Base-by-base conservation (phyloP, 1,140 invertebrate species). In the Ceratina calcarata region DNA sequence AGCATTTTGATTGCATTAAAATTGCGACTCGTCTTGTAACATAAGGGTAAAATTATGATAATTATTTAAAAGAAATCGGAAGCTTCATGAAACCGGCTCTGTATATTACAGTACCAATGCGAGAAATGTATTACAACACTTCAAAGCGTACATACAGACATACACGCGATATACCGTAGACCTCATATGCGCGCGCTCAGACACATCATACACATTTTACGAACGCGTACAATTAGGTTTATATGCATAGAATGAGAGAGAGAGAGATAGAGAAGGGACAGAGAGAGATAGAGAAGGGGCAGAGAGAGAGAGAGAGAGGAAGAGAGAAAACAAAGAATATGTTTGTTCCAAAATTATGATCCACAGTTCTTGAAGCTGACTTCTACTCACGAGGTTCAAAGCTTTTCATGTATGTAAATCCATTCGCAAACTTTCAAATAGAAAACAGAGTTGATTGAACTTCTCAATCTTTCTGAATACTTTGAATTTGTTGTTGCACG, bases 401-500 rank as follows among this genome's bases (percentile, higher is more conserved):
- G 78, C 75, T 86, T 87, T 80, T 86, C 64, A 88, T 87, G 80
- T 84, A 81, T 88, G 81, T 86, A 86, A 80, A 86, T 82, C 80
- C 83, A 86, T 80, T 85, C 83, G 80, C 55, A 85, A 77, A 86
- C 84, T 60, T 85, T 86, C 80, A 85, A 86, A 86, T 86, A 86
- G 84, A 85, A 77, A 86, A 82, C 83, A 86, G 79, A 85, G 79
- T 85, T 82, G 64, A 86, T 86, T 86, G 84, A 82, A 86, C 53
- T 73, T 86, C 72, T 86, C 76, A 85, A 81, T 86, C 78, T 64
- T 85, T 79, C 84, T 76, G 74, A 79, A 71, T 84, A 88, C 53
- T 85, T 86, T 83, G 64, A 86, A 80, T 83, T 86, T 86, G 85
- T 86, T 86, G 84, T 86, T 86, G 85, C 85, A 86, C 84, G 85